Conservation (phyloP, 2,888 invertebrate species). For the Caenorhabditis sp. region DNA sequence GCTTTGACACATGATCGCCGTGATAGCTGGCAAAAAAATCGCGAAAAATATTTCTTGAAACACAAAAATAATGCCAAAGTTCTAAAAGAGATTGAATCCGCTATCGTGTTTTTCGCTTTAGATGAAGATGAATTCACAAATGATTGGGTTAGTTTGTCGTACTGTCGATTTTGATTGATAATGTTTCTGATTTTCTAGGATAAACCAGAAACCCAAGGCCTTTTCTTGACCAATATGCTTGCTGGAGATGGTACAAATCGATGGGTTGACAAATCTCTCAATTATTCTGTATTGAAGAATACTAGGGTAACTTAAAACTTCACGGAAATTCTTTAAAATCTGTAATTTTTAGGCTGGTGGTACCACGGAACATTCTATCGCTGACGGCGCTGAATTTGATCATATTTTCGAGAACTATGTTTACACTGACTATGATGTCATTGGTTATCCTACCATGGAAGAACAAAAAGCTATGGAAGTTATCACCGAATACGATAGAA, state of each 20-base stretch:
- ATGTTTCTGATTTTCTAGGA: conserved; percentile 28
- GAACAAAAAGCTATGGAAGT: conserved; percentile 37
- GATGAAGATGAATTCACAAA: conserved; percentile 55
- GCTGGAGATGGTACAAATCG: conserved; percentile 61
- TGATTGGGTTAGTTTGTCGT: conserved; percentile 22
- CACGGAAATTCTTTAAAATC: not conserved
- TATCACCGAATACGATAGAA: conserved; percentile 34
- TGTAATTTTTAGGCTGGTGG: conserved; percentile 52
- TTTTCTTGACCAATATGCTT: conserved; percentile 57
- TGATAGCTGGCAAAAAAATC: conserved; percentile 56
- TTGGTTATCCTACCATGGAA: conserved; percentile 43
- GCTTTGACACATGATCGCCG: conserved; percentile 37
- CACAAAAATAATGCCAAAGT: conserved; percentile 51
- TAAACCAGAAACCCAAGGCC: conserved; percentile 48
- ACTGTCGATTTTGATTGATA: not conserved
- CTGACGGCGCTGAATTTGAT: conserved; percentile 66
- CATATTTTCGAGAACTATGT: conserved; percentile 66
- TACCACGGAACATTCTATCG: conserved; percentile 62
- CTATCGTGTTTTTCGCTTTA: conserved; percentile 57
- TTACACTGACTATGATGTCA: conserved; percentile 51
- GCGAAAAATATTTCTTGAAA: conserved; percentile 59
- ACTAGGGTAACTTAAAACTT: conserved; percentile 34
- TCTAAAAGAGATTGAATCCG: conserved; percentile 59
- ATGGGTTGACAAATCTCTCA: conserved; percentile 67
- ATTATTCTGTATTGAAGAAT: conserved; percentile 58